A percentile compares a stretch with the other conserved stretches of the same genome.
These are phyloP conservation scores for Diploptera punctata DNA, from an alignment of 2,888 invertebrate genomes.

Conservation along the genomic window DNA sequence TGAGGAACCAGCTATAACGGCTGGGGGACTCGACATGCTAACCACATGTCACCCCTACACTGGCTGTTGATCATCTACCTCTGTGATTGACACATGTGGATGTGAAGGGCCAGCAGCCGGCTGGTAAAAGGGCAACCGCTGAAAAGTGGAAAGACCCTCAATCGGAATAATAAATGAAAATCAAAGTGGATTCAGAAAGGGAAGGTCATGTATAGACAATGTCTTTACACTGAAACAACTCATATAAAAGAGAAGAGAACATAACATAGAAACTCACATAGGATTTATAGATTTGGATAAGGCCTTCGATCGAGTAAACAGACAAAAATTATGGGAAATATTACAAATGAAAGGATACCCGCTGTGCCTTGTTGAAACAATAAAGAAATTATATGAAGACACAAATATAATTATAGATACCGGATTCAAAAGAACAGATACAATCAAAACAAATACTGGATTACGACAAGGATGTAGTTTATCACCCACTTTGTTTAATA, in stretches of 20 bases:
- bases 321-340: neutral
- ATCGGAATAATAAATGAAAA: too few species aligned
- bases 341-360: neutral
- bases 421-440: neutral
- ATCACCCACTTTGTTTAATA: neutral
- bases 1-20: too few species aligned
- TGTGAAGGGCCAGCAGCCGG: too few species aligned
- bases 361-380: neutral
- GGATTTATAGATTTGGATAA: neutral
- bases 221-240: neutral
- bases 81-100: too few species aligned
- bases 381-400: neutral
- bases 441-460: neutral
- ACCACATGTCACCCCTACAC: too few species aligned
- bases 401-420: neutral
- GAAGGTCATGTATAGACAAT: neutral
- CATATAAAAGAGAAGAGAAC: neutral
- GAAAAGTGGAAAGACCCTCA: too few species aligned
- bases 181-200: neutral
- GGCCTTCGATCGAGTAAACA: neutral
- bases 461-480: neutral
- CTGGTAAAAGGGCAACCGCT: too few species aligned
- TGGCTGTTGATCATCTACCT: too few species aligned
- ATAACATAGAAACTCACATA: neutral
- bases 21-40: too few species aligned